Evolutionary conservation across 1,140 invertebrate species (phyloP).

Genomic region (Lamellibrachia luymesi): DNA sequence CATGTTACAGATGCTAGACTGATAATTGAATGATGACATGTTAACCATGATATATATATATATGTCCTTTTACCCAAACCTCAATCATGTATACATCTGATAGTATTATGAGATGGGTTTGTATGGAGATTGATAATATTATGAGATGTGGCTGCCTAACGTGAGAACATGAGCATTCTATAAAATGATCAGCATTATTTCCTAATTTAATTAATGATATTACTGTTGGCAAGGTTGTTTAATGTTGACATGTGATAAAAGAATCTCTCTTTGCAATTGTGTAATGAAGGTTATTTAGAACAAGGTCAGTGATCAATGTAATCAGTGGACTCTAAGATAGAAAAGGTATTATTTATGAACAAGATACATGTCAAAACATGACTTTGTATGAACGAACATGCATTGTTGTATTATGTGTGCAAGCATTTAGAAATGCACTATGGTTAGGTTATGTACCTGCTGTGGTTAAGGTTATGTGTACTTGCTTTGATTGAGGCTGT

Average conservation of each 20-base stretch:
- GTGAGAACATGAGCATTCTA: background rate
- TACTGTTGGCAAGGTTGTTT: background rate
- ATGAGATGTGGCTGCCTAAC: background rate
- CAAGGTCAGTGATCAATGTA: background rate
- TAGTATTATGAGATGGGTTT: no score
- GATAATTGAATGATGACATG: background rate
- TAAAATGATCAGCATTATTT: background rate
- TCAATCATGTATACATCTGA: background rate
- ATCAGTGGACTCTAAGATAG: background rate
- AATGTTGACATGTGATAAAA: background rate
- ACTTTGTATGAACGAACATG: background rate
- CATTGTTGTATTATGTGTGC: background rate
- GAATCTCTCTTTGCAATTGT: background rate
- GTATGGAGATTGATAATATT: background rate
- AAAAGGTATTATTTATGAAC: background rate
- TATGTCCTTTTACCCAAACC: background rate
- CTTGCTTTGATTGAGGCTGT: no score
- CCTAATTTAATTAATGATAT: background rate
- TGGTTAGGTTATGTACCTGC: background rate
- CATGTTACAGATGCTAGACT: background rate
- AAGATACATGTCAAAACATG: background rate
- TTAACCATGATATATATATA: background rate
- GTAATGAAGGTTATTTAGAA: background rate
- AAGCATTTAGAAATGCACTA: no score
- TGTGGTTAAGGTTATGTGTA: background rate